A percentile compares a stretch with the other conserved stretches of the same genome.
These are phyloP conservation scores for Drosophila atripex DNA, from an alignment of 2,888 invertebrate genomes.

Conservation along the genomic window DNA sequence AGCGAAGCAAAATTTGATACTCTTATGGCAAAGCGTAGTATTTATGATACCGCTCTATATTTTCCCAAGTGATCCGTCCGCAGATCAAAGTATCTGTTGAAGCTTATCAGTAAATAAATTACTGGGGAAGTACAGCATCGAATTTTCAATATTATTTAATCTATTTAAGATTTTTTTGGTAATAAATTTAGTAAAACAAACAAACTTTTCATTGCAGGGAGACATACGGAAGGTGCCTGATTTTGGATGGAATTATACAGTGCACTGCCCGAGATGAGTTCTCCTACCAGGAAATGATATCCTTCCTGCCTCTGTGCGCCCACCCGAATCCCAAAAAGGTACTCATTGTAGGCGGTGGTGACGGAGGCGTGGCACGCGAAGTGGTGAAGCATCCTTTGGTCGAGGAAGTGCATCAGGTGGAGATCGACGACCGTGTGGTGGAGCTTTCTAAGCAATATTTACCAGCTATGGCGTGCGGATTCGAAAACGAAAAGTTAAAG, in stretches of 20 bases:
- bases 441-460: conserved; percentile 94
- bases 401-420: conserved; percentile 94
- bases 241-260: conserved; percentile 98
- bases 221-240: conserved; percentile 91
- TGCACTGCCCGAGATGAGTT: conserved; percentile 98
- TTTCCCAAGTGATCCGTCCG: background rate
- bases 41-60: background rate
- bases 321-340: conserved; percentile 96
- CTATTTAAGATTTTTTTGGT: background rate
- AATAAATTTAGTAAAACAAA: background rate
- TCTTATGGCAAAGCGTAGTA: background rate
- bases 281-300: conserved; percentile 99
- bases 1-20: background rate
- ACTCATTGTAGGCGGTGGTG: conserved; percentile 98
- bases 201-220: conserved; percentile 58
- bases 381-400: conserved; percentile 96
- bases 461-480: conserved; percentile 95
- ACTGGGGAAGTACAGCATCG: background rate
- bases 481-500: conserved; percentile 91
- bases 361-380: conserved; percentile 98
- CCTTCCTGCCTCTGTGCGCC: conserved; percentile 95
- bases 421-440: conserved; percentile 97
- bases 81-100: too few species aligned
- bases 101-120: background rate
- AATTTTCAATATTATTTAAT: background rate